phyloP scores from a whole-genome alignment of 2,113 vertebrate genomes.

The Zosterops hypoxanthus region DNA sequence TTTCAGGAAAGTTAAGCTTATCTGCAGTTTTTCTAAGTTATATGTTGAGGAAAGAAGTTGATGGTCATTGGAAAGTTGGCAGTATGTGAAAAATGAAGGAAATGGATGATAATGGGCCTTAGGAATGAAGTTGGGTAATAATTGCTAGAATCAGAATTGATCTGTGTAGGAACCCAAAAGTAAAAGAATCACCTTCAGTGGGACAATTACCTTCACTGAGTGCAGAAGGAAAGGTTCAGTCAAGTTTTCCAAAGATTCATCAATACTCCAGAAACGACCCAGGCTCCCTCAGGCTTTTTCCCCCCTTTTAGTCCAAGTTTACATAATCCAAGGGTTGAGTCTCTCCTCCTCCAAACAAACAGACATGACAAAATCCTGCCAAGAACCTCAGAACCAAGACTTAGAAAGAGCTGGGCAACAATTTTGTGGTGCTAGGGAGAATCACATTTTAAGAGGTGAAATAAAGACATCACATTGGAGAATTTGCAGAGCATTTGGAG shows the following conservation, averaged over 20 bases:
- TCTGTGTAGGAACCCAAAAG: not conserved
- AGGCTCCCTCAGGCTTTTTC: not conserved
- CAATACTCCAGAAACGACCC: not conserved
- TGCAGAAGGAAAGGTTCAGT: not conserved
- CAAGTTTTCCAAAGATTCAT: not conserved
- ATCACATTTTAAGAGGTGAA: not conserved
- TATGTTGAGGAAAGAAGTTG: not conserved
- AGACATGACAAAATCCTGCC: not conserved
- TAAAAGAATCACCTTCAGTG: not conserved
- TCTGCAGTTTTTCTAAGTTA: not conserved
- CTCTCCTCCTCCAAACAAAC: not conserved
- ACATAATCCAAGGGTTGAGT: not conserved
- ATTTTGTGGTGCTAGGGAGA: not conserved
- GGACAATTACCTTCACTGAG: not conserved
- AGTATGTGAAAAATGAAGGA: not conserved
- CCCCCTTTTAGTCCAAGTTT: not conserved
- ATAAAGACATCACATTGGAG: fast-evolving
- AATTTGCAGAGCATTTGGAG: not conserved
- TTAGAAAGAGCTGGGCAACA: not conserved
- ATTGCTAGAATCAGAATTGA: not conserved
- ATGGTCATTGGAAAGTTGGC: not conserved
- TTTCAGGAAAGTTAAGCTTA: not conserved
- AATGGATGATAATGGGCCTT: not conserved
- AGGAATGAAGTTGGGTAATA: not conserved
- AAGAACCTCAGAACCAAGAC: not conserved